phyloP scores from a whole-genome alignment of 2,888 invertebrate species.

The Electrophaes corylata region DNA sequence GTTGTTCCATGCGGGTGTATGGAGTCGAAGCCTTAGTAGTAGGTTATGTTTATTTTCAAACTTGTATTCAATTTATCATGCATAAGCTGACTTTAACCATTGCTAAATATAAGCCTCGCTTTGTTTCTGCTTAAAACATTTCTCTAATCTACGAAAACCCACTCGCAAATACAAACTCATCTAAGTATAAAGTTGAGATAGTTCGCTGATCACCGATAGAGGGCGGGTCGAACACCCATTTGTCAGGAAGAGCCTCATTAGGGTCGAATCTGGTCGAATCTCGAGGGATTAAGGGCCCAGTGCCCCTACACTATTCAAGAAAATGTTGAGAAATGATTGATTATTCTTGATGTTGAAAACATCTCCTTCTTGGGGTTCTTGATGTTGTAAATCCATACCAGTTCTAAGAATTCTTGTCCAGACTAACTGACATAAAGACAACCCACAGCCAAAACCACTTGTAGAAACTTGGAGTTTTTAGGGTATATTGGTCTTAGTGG shows the following conservation, averaged over 20 bases:
- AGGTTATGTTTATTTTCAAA: too few species aligned
- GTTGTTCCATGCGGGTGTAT: too few species aligned
- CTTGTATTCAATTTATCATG: too few species aligned
- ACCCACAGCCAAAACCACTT: too few species aligned
- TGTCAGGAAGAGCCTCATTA: constrained; percentile 77
- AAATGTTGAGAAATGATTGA: constrained; percentile 39
- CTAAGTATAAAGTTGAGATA: constrained; percentile 58
- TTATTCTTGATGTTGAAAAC: constrained; percentile 14
- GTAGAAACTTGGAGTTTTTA: too few species aligned
- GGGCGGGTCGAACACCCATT: constrained; percentile 72
- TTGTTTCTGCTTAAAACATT: not conserved
- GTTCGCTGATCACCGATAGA: constrained; percentile 75
- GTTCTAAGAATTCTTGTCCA: too few species aligned
- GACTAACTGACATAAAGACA: too few species aligned
- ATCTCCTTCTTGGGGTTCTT: too few species aligned
- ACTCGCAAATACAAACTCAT: constrained; percentile 35
- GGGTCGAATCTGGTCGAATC: constrained; percentile 72
- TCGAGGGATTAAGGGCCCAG: constrained; percentile 68
- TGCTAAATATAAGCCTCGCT: not conserved
- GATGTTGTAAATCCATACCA: too few species aligned
- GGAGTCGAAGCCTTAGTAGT: too few species aligned
- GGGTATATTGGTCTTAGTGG: too few species aligned
- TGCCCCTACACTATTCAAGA: constrained; percentile 45
- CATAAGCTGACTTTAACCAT: not conserved
- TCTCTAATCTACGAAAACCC: constrained; percentile 3